Evolutionary conservation across 2,797 vertebrate genomes (phyloP).

Genomic region (Dendrocincla fuliginosa): DNA sequence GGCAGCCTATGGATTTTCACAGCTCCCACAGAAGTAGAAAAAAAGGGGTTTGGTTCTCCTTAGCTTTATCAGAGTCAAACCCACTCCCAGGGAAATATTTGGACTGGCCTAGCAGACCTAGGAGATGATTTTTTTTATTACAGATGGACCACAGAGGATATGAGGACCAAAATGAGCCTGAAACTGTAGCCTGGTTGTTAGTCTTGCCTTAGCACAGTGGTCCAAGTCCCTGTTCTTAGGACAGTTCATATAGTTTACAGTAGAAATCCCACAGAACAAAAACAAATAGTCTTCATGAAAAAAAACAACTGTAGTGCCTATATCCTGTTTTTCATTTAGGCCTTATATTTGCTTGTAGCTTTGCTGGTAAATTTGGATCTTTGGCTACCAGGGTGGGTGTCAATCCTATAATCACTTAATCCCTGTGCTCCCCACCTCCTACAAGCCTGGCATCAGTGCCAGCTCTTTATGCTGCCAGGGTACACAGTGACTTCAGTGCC

Average conservation of each 20-base stretch:
- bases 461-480: neutral
- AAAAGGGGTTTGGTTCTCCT: neutral
- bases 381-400: neutral
- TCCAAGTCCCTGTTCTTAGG: neutral
- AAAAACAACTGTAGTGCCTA: neutral
- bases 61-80: neutral
- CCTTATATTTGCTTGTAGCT: neutral
- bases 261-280: neutral
- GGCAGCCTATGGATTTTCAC: neutral
- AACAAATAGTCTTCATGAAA: neutral
- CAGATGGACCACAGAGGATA: neutral
- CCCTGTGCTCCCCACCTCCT: neutral
- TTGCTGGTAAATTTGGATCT: neutral
- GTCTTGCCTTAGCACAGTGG: neutral
- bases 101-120: neutral
- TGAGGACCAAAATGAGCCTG: neutral
- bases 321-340: neutral
- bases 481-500: neutral
- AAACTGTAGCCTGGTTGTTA: neutral
- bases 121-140: neutral
- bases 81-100: neutral
- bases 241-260: neutral
- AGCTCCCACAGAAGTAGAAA: neutral
- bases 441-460: neutral
- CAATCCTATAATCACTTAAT: neutral